phyloP scores from a whole-genome alignment of 2,797 vertebrate species.

The Gorsachius magnificus region DNA sequence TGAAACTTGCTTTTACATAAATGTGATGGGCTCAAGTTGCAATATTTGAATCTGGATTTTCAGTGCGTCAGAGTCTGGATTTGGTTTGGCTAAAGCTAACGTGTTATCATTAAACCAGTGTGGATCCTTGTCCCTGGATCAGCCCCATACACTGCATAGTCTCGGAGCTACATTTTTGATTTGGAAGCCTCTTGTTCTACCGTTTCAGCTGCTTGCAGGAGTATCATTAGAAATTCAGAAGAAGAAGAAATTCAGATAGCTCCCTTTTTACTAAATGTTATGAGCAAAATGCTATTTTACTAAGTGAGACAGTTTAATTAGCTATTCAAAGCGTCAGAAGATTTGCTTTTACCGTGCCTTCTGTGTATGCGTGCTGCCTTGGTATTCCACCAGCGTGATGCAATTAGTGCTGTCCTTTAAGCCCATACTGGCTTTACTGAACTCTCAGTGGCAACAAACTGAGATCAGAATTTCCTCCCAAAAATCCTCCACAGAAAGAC shows the following conservation, averaged over 20 bases:
- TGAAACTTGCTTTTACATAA: not conserved
- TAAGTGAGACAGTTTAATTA: not conserved
- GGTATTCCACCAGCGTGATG: not conserved
- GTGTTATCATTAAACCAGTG: fast-evolving
- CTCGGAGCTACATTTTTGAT: not conserved
- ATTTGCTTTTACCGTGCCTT: not conserved
- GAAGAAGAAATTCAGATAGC: not conserved
- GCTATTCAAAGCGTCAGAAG: not conserved
- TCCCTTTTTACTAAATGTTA: not conserved
- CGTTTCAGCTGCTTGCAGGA: not conserved
- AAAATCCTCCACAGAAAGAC: not conserved
- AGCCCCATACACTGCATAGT: fast-evolving
- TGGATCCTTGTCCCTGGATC: not conserved
- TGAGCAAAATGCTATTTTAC: not conserved
- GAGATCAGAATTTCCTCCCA: not conserved
- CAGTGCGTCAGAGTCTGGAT: not conserved
- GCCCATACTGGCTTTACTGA: not conserved
- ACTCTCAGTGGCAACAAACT: not conserved
- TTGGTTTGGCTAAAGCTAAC: not conserved
- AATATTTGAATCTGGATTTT: not conserved
- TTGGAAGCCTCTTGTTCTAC: not conserved
- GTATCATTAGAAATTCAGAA: not conserved
- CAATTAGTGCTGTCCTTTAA: not conserved
- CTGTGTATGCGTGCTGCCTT: not conserved
- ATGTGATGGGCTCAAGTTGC: not conserved